A percentile compares a stretch with the other conserved stretches of the same genome.
These are phyloP conservation scores for Meles meles DNA, from an alignment of 2,113 vertebrate genomes.

Conservation along the genomic window DNA sequence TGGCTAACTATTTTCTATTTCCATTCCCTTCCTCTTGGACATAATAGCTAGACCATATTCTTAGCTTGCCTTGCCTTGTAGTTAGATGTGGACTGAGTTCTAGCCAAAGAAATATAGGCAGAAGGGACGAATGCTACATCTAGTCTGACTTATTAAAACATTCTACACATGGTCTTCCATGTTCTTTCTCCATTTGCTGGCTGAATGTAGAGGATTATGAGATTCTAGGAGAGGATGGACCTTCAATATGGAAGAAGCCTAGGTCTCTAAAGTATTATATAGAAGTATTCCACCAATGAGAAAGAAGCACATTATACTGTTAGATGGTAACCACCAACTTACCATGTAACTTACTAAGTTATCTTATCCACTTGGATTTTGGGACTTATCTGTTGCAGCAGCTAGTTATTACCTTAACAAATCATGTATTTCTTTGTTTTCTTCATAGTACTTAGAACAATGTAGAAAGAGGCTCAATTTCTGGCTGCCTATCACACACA, in stretches of 20 bases:
- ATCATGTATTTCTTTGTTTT: conserved; percentile 6
- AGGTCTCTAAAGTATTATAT: not conserved
- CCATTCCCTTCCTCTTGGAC: not conserved
- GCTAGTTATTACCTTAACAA: not conserved
- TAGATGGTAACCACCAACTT: not conserved
- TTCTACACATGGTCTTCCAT: not conserved
- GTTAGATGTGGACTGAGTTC: not conserved
- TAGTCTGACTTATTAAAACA: not conserved
- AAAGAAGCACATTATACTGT: not conserved
- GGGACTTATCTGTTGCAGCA: not conserved
- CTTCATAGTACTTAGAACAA: not conserved
- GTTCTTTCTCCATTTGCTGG: not conserved
- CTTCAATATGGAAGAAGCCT: not conserved
- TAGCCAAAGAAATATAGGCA: not conserved
- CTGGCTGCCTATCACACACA: not conserved
- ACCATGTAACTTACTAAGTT: not conserved
- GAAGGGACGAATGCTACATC: not conserved
- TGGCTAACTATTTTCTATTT: not conserved
- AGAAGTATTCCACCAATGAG: not conserved
- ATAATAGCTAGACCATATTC: not conserved
- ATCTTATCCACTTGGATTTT: not conserved
- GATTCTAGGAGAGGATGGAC: not conserved
- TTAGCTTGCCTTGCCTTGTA: not conserved
- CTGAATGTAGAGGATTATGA: not conserved
- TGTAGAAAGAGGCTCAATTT: not conserved